phyloP scores from a whole-genome alignment of 2,797 vertebrate genomes.

The Rhinophrynus dorsalis region DNA sequence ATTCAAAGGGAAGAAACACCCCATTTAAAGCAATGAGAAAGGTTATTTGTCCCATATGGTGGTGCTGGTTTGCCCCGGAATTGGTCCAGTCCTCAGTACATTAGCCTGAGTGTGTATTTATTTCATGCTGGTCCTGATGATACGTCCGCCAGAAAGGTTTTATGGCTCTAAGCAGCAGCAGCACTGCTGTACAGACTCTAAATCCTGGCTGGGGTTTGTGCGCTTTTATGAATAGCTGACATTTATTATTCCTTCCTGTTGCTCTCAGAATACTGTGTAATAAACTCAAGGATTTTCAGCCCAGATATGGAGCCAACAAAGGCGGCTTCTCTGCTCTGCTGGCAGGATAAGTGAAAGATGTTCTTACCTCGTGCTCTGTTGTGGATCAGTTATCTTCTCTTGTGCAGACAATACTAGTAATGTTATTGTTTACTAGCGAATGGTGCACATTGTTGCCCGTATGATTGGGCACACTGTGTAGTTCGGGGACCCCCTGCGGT shows the following conservation, averaged over 20 bases:
- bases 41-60: no score
- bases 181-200: not conserved
- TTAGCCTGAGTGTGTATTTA: constrained; percentile 15
- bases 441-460: no score
- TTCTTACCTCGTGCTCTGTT: no score
- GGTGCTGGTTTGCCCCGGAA: no score
- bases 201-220: not conserved
- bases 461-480: no score
- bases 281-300: not conserved
- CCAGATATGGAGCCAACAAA: not conserved
- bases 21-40: no score
- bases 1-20: no score
- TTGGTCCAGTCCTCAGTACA: no score
- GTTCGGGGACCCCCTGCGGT: no score
- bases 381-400: no score
- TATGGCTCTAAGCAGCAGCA: not conserved
- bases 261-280: not conserved
- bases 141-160: not conserved
- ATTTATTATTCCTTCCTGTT: not conserved
- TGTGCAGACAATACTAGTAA: no score
- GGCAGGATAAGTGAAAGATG: not conserved
- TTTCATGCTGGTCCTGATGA: not conserved
- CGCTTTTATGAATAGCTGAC: not conserved
- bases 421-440: no score
- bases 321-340: not conserved